Base-by-base conservation (phyloP, 2,797 vertebrate species). In the Vireo griseus region DNA sequence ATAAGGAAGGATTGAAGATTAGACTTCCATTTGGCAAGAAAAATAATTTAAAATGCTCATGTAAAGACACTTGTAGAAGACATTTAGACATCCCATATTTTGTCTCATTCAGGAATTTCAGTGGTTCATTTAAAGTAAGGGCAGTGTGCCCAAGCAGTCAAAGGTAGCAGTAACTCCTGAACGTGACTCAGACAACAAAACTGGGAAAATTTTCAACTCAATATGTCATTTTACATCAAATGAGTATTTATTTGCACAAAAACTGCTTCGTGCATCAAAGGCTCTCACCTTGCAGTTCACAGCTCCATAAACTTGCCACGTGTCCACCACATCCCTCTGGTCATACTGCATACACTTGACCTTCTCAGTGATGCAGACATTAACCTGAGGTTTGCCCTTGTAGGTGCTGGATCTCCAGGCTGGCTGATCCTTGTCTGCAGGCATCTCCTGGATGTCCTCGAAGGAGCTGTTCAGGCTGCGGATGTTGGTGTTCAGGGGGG, bases 311-410 rank as follows among this genome's bases (percentile, higher is more conserved):
- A 99, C 99, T 78, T 99, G 99, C 99, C 99, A 99, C 11, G 97
- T 96, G 94, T 99, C 99, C 89, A 98, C 98, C 79, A 97, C 96
- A 85, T 98, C 98, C 22, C 65, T 98, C 94, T 98, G 98, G 90
- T 98, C 98, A 52, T 99, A 99, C 88, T 99, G 99, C 98, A 99
- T 98, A 48, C 98, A 99, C 74, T 98, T 98, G 62, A 99, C 98
- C 20, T 98, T 99, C 97, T 99, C 99, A 19, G 96, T 97, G 91
- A 99, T 97, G 19, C 98, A 98, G 57, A 99, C 97, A 5, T 97
- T 99, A 59, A 99, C 98, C 52, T 98, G 97, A 40, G 99, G 98
- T 72, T 99, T 99, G 65, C 99, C 99, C 50, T 98, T 98, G 92
- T 99, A 98, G 3, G 96, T 74, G 74, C 97, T 98, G 37, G 98